Conservation (phyloP, 2,888 invertebrate species). For the Spodoptera littoralis region DNA sequence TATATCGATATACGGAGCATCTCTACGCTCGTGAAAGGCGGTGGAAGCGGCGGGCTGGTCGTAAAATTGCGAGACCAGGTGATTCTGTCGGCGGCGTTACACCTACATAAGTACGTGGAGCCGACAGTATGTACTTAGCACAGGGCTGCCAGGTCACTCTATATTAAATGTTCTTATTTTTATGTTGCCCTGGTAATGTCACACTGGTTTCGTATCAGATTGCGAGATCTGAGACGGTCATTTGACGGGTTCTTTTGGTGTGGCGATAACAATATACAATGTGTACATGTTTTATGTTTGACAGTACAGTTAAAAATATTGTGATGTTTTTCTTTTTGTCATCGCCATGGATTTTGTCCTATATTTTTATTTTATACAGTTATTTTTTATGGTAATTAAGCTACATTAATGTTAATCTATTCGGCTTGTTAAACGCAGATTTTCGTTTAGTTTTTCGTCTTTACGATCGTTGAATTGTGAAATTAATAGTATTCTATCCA, state of each 20-base stretch:
- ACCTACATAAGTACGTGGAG: conserved; percentile 56
- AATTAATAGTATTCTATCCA: too few relatives aligned
- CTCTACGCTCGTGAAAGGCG: conserved; percentile 67
- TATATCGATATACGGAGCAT: conserved; percentile 45
- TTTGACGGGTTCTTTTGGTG: neutral
- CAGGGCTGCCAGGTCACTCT: conserved; percentile 50
- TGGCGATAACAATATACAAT: too few relatives aligned
- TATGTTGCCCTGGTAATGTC: neutral
- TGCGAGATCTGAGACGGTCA: neutral
- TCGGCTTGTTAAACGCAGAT: too few relatives aligned
- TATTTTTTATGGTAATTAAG: too few relatives aligned
- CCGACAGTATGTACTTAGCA: conserved; percentile 55
- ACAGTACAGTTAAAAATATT: too few relatives aligned
- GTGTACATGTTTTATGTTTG: too few relatives aligned
- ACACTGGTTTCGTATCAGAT: conserved; percentile 3
- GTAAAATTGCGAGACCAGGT: conserved; percentile 87
- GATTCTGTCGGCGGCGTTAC: conserved; percentile 79
- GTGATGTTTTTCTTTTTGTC: too few relatives aligned
- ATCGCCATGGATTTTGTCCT: too few relatives aligned
- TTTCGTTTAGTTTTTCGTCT: too few relatives aligned
- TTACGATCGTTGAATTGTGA: too few relatives aligned
- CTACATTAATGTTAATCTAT: too few relatives aligned
- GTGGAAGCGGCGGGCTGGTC: conserved; percentile 76
- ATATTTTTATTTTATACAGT: too few relatives aligned
- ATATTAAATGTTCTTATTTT: conserved; percentile 1